Conservation (phyloP, 1,140 invertebrate species). For the Hyles euphorbiae region DNA sequence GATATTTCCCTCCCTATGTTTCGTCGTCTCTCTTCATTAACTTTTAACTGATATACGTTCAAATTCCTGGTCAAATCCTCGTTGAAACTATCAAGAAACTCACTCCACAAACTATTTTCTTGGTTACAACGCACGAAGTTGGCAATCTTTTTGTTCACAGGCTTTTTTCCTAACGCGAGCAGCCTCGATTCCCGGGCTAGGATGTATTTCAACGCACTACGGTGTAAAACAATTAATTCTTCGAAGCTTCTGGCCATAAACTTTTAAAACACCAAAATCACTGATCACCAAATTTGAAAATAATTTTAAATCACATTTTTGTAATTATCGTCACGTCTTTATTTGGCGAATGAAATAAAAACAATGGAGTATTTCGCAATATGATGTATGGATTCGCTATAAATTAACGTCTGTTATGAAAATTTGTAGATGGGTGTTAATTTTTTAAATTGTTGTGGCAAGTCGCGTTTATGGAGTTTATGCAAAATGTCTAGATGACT, state of each 20-base stretch:
- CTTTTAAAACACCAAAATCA: too few species aligned
- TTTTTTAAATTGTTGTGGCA: too few species aligned
- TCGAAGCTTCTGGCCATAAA: conserved; percentile 60
- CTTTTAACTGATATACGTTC: conserved; percentile 33
- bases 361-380: too few species aligned
- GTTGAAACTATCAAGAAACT: conserved; percentile 43
- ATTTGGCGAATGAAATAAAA: too few species aligned
- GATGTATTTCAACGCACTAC: conserved; percentile 44
- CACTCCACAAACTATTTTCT: conserved; percentile 36
- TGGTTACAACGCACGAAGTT: conserved; percentile 43
- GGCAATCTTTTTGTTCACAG: conserved; percentile 55
- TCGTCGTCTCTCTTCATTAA: conserved; percentile 11
- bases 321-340: too few species aligned
- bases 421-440: too few species aligned
- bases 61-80: conserved; percentile 59
- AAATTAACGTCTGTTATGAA: too few species aligned
- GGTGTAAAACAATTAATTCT: conserved; percentile 51
- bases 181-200: conserved; percentile 47
- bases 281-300: too few species aligned
- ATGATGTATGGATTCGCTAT: too few species aligned
- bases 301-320: too few species aligned
- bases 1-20: conserved; percentile 1
- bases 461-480: too few species aligned
- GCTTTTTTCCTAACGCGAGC: conserved; percentile 46
- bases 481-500: too few species aligned